Percentiles rank a stretch among this genome's conserved stretches.
Evolutionary conservation across 2,113 vertebrate genomes (phyloP).

Genomic region (Cephalopterus ornatus): DNA sequence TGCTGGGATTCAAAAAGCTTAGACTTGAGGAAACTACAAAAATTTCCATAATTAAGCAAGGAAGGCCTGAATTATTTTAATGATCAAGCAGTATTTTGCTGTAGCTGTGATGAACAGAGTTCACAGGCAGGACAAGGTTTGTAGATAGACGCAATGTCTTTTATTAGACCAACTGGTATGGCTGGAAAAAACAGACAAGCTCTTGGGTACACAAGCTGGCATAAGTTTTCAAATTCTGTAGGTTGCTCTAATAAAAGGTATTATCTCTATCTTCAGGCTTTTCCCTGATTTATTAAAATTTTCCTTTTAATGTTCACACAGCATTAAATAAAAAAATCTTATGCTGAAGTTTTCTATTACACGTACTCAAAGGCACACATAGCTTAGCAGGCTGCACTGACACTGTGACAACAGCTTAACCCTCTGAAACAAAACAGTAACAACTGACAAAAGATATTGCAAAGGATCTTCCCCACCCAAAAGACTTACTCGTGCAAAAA

Average conservation of each 20-base stretch:
- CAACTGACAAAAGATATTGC: background rate
- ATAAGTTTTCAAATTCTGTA: background rate
- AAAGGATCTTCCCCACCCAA: background rate
- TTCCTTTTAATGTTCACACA: background rate
- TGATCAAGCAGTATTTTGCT: background rate
- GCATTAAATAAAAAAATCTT: background rate
- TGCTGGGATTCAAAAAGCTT: background rate
- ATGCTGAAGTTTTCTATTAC: background rate
- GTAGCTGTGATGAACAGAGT: background rate
- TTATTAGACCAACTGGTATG: slow-evolving; percentile 16
- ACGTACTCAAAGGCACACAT: background rate
- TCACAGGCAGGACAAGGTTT: background rate
- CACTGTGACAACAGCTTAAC: background rate
- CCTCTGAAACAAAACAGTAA: background rate
- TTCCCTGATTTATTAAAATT: background rate
- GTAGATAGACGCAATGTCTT: slow-evolving; percentile 2
- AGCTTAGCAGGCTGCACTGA: background rate
- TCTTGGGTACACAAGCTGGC: background rate
- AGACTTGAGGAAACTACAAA: background rate
- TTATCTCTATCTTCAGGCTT: background rate
- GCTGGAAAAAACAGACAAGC: slow-evolving; percentile 2
- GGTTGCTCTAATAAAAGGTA: background rate
- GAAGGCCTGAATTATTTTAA: background rate
- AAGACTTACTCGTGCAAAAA: background rate
- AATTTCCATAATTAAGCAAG: background rate